Base-by-base conservation (phyloP, 1,140 invertebrate species). In the Macrosteles quadrilineatus region DNA sequence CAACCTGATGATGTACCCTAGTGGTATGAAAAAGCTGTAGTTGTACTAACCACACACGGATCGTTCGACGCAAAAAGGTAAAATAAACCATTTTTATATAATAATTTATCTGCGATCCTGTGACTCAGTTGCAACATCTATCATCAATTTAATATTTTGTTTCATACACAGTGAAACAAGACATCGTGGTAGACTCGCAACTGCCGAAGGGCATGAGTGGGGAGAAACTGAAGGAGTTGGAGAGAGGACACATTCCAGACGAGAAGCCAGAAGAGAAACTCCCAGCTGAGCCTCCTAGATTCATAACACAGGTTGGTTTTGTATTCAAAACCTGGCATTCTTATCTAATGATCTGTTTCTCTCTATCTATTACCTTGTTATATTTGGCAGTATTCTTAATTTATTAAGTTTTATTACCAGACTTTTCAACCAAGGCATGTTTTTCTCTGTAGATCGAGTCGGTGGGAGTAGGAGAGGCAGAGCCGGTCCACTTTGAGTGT, bases 401-500 rank as follows among this genome's bases (percentile, higher is more conserved):
- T 11, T 43, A 43, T 43, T 43, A 43, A 9, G 9, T 9, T 43
- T 43, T 43, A 43, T 63, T 30, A 31, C 12, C n/a, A n/a, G n/a
- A n/a, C n/a, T n/a, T n/a, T n/a, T n/a, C n/a, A n/a, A n/a, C n/a
- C n/a, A n/a, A n/a, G n/a, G n/a, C n/a, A n/a, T n/a, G n/a, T n/a
- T n/a, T n/a, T n/a, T n/a, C 32, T 36, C 32, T 74, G 30, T 36
- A 93, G 77, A 94, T 94, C 72, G 84, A 90, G 77, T 93, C 91
- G 11, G 84, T 87, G 17, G 91, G 90, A 1, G 86, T 93, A 2
- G 91, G 91, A 76, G 95, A 98, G 83, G 91, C 92, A 11, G 95
- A 98, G 81, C 88, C 91, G 0, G 90, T 97, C 0, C 89, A 95
- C 66, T 98, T 99, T 77, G 96, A 99, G 81, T 98, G 95, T 76